Percentiles rank a stretch among this genome's conserved stretches.
phyloP scores from a whole-genome alignment of 2,797 vertebrate genomes.

The Discoglossus pictus region DNA sequence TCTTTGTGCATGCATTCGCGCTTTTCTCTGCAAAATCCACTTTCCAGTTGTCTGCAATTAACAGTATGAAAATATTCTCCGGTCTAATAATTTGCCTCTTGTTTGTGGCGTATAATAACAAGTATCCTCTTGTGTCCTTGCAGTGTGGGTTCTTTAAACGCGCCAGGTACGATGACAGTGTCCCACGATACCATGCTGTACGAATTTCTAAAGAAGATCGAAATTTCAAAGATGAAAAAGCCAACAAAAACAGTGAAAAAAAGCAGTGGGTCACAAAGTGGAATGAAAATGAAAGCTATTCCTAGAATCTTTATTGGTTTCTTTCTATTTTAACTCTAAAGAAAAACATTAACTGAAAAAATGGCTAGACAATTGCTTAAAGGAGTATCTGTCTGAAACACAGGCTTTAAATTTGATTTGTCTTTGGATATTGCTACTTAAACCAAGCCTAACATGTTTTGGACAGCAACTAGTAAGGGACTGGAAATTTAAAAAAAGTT shows the following conservation, averaged over 20 bases:
- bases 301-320: slow-evolving; percentile 61
- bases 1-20: not conserved
- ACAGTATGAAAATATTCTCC: no score
- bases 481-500: no score
- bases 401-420: slow-evolving; percentile 55
- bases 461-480: no score
- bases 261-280: slow-evolving; percentile 94
- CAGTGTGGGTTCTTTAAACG: slow-evolving; percentile 97
- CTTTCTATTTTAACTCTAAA: not conserved
- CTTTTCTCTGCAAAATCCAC: not conserved
- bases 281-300: slow-evolving; percentile 90
- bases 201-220: slow-evolving; percentile 87
- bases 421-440: slow-evolving; percentile 54
- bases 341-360: not conserved
- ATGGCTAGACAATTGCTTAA: slow-evolving; percentile 35
- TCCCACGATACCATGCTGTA: slow-evolving; percentile 92
- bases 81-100: no score
- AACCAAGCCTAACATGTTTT: slow-evolving; percentile 60
- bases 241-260: slow-evolving; percentile 75
- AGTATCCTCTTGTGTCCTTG: slow-evolving; percentile 2
- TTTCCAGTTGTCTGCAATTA: not conserved
- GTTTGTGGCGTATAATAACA: not conserved
- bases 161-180: slow-evolving; percentile 85
- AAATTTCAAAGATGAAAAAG: slow-evolving; percentile 74
- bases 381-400: slow-evolving; percentile 54